Percentiles rank a stretch among this genome's conserved stretches.
These are phyloP conservation scores for Ivindomyrus marchei DNA, from an alignment of 2,113 vertebrate genomes.

Conservation along the genomic window DNA sequence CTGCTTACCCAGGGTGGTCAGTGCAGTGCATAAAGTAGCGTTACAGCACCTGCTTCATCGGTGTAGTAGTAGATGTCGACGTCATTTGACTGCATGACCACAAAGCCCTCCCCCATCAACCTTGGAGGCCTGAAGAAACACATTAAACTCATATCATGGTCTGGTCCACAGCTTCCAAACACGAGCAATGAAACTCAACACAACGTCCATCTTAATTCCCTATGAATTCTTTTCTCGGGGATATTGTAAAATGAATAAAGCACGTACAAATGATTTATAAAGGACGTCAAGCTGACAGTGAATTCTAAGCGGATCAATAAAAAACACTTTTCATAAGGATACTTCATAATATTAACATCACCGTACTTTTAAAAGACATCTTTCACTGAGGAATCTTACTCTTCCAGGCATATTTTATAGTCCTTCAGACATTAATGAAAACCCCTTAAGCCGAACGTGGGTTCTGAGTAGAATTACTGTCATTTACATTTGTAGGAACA, in stretches of 20 bases:
- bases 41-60: constrained; percentile 82
- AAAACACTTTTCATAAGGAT: background rate
- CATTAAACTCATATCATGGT: background rate
- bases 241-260: background rate
- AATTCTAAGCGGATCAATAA: background rate
- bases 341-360: background rate
- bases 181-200: background rate
- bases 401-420: background rate
- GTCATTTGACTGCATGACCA: constrained; percentile 98
- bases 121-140: constrained; percentile 73
- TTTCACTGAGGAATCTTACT: background rate
- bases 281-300: background rate
- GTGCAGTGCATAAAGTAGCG: background rate
- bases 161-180: background rate
- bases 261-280: background rate
- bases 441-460: background rate
- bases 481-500: background rate
- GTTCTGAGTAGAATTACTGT: background rate
- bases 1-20: background rate
- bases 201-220: background rate
- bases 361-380: background rate
- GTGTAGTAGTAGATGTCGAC: constrained; percentile 98
- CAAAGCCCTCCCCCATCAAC: constrained; percentile 97
- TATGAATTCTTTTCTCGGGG: background rate
- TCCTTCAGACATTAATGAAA: background rate